Base-by-base conservation (phyloP, 2,797 vertebrate genomes). In the Peromyscus aztecus region DNA sequence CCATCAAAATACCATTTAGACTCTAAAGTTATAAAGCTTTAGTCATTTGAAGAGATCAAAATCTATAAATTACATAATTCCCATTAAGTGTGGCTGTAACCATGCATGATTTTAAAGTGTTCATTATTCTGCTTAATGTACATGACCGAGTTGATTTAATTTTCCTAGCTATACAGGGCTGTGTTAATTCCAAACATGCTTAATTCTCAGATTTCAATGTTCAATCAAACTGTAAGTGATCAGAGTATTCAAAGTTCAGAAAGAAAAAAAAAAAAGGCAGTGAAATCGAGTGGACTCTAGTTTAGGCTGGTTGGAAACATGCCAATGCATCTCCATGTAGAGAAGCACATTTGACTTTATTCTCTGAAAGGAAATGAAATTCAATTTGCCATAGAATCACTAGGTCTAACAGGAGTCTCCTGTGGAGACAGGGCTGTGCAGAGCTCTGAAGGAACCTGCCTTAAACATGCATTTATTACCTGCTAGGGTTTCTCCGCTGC, bases 1-100 rank as follows among this genome's bases (percentile, higher is more conserved):
- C 61, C 75, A 94, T 81, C 71, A 98, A 97, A 90, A 59, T 69
- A 89, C 75, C 65, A 96, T 57, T 94, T 86, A 92, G 2, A n/a
- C 85, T 81, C 46, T 52, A 90, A 94, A 91, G 86, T 95, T 80
- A 40, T 86, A 55, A 93, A 85, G 40, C 34, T 52, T 34, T 24
- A 69, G 49, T 63, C 75, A 73, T 83, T 84, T 94, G 83, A 93
- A 98, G 21, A 97, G 55, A 91, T 85, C 3, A 21, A 91, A 63
- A 34, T 27, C 19, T 52, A 95, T 49, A 88, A 95, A 75, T 16
- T 17, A 63, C 55, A 92, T 40, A 59, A 52, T 11, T 91, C 93
- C 71, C 91, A 77, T 24, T 46, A 84, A 14, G 86, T 43, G 76
- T 96, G 1, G 24, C 76, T 84, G 17, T 80, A 57, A n/a, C 69